A percentile compares a stretch with the other conserved stretches of the same genome.
Evolutionary conservation across 2,888 invertebrate genomes (phyloP).

Genomic region (Epirrita christyi): DNA sequence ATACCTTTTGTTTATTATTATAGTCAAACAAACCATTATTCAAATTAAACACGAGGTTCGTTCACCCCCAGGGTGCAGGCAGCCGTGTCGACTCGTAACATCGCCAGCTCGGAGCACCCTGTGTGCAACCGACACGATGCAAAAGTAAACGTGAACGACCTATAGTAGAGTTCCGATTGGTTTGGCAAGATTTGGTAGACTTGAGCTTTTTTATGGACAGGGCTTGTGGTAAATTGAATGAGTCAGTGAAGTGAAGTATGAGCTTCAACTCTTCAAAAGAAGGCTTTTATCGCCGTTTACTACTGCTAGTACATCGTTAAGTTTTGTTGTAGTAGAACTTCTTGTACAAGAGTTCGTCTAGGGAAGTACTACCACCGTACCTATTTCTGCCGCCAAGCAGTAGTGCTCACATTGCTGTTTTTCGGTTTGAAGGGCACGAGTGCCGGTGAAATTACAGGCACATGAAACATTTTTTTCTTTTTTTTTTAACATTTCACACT

Average conservation of each 20-base stretch:
- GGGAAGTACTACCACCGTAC: too few relatives aligned
- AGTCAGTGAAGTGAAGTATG: background rate
- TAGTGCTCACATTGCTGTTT: too few relatives aligned
- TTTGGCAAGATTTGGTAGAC: background rate
- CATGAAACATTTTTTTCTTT: too few relatives aligned
- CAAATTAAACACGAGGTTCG: slow-evolving; percentile 12
- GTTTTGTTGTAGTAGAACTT: too few relatives aligned
- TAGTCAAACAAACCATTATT: slow-evolving; percentile 8
- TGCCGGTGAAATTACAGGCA: too few relatives aligned
- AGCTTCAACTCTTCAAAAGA: background rate
- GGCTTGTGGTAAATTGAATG: slow-evolving; percentile 2
- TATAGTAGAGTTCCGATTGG: background rate
- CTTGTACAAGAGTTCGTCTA: too few relatives aligned
- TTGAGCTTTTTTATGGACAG: too few relatives aligned
- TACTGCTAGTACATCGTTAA: too few relatives aligned
- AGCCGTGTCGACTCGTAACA: slow-evolving; percentile 37
- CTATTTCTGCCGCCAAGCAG: too few relatives aligned
- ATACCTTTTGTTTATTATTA: slow-evolving; percentile 3
- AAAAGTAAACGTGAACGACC: background rate
- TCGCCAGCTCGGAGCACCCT: slow-evolving; percentile 31
- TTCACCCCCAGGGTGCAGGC: slow-evolving; percentile 25
- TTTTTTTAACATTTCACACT: too few relatives aligned
- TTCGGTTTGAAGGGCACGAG: too few relatives aligned
- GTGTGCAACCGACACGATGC: background rate
- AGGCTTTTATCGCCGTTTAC: too few relatives aligned